Evolutionary conservation across 2,888 invertebrate genomes (phyloP).

Genomic region (Atethmia centrago): DNA sequence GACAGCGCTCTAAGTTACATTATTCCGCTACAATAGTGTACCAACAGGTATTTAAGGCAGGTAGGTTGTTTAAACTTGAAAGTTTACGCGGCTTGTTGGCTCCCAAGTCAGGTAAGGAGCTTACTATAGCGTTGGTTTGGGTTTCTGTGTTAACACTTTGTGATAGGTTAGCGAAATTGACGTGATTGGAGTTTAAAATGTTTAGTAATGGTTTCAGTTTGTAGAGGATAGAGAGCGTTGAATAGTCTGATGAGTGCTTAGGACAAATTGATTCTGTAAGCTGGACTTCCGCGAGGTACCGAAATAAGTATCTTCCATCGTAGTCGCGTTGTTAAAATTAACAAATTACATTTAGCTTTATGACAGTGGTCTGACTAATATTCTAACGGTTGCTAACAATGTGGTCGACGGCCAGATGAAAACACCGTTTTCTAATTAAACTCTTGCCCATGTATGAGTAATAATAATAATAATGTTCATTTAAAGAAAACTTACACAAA

Average conservation of each 20-base stretch:
- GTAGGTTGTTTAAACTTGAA: slow-evolving; percentile 39
- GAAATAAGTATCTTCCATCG: neutral
- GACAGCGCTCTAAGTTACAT: slow-evolving; percentile 5
- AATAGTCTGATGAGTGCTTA: neutral
- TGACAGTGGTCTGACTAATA: neutral
- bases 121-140: slow-evolving; percentile 34
- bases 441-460: neutral
- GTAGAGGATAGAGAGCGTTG: neutral
- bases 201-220: slow-evolving; percentile 26
- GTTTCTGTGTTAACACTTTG: slow-evolving; percentile 36
- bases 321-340: neutral
- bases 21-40: slow-evolving; percentile 30
- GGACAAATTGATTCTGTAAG: neutral
- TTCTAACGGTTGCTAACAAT: neutral
- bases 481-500: too few relatives aligned
- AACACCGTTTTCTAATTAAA: neutral
- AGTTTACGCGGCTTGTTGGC: slow-evolving; percentile 46
- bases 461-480: too few relatives aligned
- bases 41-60: slow-evolving; percentile 27
- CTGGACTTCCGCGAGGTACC: neutral
- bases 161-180: slow-evolving; percentile 35
- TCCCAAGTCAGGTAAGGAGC: slow-evolving; percentile 45
- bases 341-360: neutral
- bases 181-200: slow-evolving; percentile 16
- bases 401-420: too few relatives aligned